Evolutionary conservation across 1,140 invertebrate genomes (phyloP).

Genomic region (Mizuhopecten yessoensis): DNA sequence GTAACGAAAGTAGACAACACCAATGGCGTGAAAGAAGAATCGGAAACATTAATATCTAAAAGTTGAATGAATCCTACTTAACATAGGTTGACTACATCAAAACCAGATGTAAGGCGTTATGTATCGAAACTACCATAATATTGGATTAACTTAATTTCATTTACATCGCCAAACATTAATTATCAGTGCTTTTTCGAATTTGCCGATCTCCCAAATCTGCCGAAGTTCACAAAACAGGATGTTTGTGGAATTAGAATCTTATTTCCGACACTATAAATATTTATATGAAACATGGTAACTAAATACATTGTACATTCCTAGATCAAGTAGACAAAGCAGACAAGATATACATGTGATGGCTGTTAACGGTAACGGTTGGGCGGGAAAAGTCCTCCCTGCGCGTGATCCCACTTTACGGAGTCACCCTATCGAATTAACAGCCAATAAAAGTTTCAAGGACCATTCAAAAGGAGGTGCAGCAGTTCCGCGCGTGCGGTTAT

Average conservation of each 20-base stretch:
- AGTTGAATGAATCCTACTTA: too few relatives aligned
- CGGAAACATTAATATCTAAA: too few relatives aligned
- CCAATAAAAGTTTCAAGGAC: background rate
- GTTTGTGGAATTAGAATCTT: background rate
- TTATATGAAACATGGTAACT: background rate
- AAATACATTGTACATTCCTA: too few relatives aligned
- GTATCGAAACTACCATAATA: too few relatives aligned
- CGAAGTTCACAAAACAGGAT: background rate
- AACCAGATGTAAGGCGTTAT: too few relatives aligned
- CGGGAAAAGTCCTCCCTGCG: constrained; percentile 4
- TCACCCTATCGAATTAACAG: background rate
- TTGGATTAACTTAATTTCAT: too few relatives aligned
- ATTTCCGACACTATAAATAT: background rate
- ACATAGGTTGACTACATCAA: too few relatives aligned
- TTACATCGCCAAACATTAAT: background rate
- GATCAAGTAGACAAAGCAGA: background rate
- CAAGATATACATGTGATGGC: background rate
- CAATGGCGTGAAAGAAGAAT: too few relatives aligned
- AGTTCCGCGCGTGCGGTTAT: background rate
- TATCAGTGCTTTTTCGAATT: background rate
- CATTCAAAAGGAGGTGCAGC: background rate
- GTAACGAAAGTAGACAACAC: too few relatives aligned
- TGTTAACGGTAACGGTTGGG: background rate
- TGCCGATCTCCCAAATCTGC: background rate
- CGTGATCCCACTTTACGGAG: background rate